Evolutionary conservation across 1,140 invertebrate genomes (phyloP).

Genomic region (Drosophila persimilis): DNA sequence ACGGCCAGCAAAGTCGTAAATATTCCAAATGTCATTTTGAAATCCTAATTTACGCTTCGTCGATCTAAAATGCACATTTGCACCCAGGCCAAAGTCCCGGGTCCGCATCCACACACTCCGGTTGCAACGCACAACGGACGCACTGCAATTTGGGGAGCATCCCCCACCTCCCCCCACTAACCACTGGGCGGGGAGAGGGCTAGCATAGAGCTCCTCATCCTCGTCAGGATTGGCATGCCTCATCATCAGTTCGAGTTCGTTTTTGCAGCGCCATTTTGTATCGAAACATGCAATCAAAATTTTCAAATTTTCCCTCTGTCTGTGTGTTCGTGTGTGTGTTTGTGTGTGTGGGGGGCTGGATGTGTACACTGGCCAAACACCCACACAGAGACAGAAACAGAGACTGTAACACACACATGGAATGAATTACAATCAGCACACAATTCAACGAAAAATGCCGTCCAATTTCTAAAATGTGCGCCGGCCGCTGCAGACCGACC

Average conservation of each 20-base stretch:
- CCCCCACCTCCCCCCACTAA: not conserved
- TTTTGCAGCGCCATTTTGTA: slow-evolving; percentile 79
- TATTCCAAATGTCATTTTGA: slow-evolving; percentile 83
- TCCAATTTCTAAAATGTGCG: slow-evolving; percentile 80
- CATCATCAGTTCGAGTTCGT: slow-evolving; percentile 70
- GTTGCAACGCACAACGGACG: slow-evolving; percentile 43
- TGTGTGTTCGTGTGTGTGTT: slow-evolving; percentile 18
- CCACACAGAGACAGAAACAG: slow-evolving; percentile 11
- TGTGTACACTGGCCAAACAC: slow-evolving; percentile 62
- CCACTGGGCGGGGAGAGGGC: slow-evolving; percentile 10
- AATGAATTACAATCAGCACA: slow-evolving; percentile 81
- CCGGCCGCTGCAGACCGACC: slow-evolving; percentile 20
- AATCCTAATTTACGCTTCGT: slow-evolving; percentile 83
- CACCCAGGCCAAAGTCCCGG: slow-evolving; percentile 52
- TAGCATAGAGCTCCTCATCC: slow-evolving; percentile 36
- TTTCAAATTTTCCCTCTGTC: slow-evolving; percentile 75
- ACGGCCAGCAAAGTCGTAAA: slow-evolving; percentile 76
- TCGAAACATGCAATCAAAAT: slow-evolving; percentile 82
- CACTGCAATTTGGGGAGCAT: slow-evolving; percentile 59
- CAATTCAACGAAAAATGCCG: slow-evolving; percentile 81
- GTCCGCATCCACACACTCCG: slow-evolving; percentile 18
- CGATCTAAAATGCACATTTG: slow-evolving; percentile 82
- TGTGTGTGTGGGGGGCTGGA: slow-evolving; percentile 14
- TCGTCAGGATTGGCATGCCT: slow-evolving; percentile 77
- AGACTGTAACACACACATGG: slow-evolving; percentile 50